Percentiles rank a stretch among this genome's conserved stretches.
Evolutionary conservation across 1,140 invertebrate genomes (phyloP).

Genomic region (Delia radicum): DNA sequence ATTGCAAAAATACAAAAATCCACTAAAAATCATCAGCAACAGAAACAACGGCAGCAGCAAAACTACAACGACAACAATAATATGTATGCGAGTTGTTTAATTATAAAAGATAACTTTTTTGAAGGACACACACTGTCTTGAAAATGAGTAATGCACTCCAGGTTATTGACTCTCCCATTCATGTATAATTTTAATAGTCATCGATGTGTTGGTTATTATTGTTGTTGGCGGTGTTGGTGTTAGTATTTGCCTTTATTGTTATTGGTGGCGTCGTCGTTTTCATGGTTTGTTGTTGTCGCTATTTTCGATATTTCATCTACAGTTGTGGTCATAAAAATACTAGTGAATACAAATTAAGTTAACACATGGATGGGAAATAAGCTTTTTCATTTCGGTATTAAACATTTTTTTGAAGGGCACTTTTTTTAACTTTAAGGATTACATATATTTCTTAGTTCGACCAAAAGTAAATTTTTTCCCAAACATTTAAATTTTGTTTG

Average conservation of each 20-base stretch:
- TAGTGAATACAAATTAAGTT: no score
- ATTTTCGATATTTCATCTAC: neutral
- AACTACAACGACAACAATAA: neutral
- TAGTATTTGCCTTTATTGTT: neutral
- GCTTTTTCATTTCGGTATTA: no score
- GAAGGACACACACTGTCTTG: constrained; percentile 25
- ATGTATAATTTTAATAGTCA: neutral
- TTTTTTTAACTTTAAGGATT: no score
- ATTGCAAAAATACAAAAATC: neutral
- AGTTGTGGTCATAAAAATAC: neutral
- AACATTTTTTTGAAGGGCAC: no score
- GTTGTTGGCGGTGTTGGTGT: neutral
- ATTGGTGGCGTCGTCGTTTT: neutral
- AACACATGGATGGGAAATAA: no score
- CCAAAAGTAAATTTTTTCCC: no score
- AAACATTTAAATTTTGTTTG: no score
- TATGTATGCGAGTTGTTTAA: constrained; percentile 10
- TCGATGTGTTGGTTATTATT: no score
- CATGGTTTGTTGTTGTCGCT: neutral
- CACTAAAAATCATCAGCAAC: neutral
- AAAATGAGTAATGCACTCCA: constrained; percentile 20
- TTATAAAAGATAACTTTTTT: constrained; percentile 25
- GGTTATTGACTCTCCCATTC: constrained; percentile 17
- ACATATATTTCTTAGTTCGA: no score
- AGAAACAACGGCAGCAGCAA: neutral